phyloP scores from a whole-genome alignment of 2,113 vertebrate genomes.

The Nipponia nippon region DNA sequence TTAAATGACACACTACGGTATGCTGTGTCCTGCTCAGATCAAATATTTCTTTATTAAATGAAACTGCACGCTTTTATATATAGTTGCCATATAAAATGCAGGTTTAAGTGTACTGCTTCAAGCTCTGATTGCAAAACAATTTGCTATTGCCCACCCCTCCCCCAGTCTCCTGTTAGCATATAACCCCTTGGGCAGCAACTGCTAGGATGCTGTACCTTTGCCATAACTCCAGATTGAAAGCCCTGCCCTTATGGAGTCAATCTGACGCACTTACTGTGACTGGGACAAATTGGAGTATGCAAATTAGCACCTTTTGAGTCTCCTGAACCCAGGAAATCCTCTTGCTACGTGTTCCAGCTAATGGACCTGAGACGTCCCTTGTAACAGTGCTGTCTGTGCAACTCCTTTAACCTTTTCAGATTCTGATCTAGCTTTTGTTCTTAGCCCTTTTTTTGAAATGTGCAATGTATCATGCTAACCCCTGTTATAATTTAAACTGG shows the following conservation, averaged over 20 bases:
- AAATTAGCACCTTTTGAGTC: constrained; percentile 31
- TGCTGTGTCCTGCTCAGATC: constrained; percentile 65
- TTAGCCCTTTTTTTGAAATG: background rate
- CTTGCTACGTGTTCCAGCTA: background rate
- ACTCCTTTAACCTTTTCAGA: constrained; percentile 51
- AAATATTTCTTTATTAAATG: constrained; percentile 77
- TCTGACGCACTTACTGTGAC: background rate
- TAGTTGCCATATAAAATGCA: constrained; percentile 48
- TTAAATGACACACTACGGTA: constrained; percentile 72
- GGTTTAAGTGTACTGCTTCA: constrained; percentile 51
- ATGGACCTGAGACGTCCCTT: constrained; percentile 10
- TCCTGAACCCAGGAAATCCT: constrained; percentile 26
- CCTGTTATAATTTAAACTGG: background rate
- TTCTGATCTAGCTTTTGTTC: constrained; percentile 27
- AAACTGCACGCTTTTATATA: constrained; percentile 48
- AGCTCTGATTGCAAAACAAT: constrained; percentile 58
- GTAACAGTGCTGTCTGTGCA: background rate
- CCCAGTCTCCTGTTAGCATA: constrained; percentile 1
- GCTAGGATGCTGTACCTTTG: background rate
- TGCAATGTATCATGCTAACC: background rate
- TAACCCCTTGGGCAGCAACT: background rate
- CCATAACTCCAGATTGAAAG: constrained; percentile 21
- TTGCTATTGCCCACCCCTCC: constrained; percentile 2
- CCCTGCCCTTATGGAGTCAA: background rate
- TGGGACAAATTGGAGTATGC: constrained; percentile 7